Conservation (phyloP, 2,113 vertebrate species). For the Chionodraco myersi region DNA sequence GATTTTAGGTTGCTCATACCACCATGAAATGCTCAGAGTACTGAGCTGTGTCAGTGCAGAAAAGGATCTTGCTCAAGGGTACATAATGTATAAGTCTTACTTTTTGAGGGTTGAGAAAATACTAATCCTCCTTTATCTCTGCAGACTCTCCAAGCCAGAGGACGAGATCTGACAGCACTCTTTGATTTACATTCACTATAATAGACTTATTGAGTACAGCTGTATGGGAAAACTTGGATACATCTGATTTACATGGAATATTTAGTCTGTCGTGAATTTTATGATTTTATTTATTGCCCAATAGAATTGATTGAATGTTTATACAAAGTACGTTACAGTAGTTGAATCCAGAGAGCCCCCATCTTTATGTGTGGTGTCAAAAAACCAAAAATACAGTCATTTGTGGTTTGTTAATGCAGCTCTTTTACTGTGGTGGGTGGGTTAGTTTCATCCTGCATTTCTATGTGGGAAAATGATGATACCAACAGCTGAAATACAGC, state of each 20-base stretch:
- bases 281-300: neutral
- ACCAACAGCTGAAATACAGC: neutral
- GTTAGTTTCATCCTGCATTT: neutral
- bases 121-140: neutral
- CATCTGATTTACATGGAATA: neutral
- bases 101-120: neutral
- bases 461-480: neutral
- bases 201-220: neutral
- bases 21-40: neutral
- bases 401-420: neutral
- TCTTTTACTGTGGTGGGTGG: neutral
- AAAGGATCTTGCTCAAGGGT: neutral
- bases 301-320: too few relatives aligned
- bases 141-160: constrained; percentile 5
- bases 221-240: too few relatives aligned
- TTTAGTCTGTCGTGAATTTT: neutral
- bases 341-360: too few relatives aligned
- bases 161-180: constrained; percentile 1
- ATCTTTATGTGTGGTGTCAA: neutral
- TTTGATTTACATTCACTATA: neutral
- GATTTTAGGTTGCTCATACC: neutral
- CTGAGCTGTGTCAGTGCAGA: neutral
- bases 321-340: too few relatives aligned
- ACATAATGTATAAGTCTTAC: neutral
- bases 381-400: neutral